Percentiles rank a stretch among this genome's conserved stretches.
phyloP scores from a whole-genome alignment of 2,888 invertebrate genomes.

The Xanthorhoe spadicearia region DNA sequence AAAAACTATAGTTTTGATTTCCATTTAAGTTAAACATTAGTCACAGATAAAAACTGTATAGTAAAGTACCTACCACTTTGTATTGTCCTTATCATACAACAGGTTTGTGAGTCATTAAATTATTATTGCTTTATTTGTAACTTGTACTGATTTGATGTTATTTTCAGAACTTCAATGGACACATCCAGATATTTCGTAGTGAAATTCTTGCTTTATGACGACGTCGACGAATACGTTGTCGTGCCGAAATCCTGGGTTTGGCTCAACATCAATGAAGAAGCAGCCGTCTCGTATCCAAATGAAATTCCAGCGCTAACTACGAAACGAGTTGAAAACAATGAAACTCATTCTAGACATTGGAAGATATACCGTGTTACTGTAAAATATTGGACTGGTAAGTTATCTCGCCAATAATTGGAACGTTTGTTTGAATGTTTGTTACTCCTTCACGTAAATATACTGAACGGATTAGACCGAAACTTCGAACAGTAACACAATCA shows the following conservation, averaged over 20 bases:
- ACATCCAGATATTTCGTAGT: background rate
- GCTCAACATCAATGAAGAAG: background rate
- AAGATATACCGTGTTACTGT: background rate
- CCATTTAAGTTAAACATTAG: no score
- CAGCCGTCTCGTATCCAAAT: background rate
- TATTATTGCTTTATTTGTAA: no score
- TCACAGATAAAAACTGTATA: no score
- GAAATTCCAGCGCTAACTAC: background rate
- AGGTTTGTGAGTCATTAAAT: no score
- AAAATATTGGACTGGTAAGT: background rate
- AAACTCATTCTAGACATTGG: background rate
- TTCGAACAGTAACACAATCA: no score
- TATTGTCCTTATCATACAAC: no score
- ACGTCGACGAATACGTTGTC: background rate
- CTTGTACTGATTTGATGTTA: background rate
- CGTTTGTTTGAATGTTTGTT: no score
- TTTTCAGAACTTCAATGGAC: background rate
- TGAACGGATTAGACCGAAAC: no score
- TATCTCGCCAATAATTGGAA: no score
- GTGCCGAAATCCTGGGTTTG: background rate
- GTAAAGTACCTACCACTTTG: no score
- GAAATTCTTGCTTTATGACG: background rate
- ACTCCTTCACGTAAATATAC: no score
- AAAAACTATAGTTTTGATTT: no score
- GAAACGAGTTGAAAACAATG: background rate